Conservation (phyloP, 2,797 vertebrate genomes). For the Typhlichthys eigenmanni region DNA sequence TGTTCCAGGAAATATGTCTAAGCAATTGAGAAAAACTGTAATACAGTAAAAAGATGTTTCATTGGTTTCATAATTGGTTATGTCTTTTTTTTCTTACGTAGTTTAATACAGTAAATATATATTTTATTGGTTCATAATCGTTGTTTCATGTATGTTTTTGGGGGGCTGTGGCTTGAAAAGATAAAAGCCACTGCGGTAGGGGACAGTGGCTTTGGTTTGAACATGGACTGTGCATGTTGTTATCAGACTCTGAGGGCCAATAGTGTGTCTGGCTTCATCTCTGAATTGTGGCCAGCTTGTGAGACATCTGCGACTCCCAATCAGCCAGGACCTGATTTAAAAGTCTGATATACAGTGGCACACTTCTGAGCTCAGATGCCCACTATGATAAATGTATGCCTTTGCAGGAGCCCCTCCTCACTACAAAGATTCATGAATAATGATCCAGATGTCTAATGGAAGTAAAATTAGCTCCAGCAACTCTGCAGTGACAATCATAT, state of each 20-base stretch:
- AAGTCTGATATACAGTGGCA: conserved; percentile 31
- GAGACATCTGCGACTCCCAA: conserved; percentile 37
- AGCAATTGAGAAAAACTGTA: too few relatives aligned
- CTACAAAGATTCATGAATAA: conserved; percentile 32
- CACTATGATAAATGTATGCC: conserved; percentile 18
- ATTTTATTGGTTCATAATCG: too few relatives aligned
- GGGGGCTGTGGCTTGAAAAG: background rate
- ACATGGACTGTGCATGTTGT: conserved; percentile 24
- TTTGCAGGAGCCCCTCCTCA: conserved; percentile 1
- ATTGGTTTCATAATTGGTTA: too few relatives aligned
- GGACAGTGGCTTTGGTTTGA: conserved; percentile 11
- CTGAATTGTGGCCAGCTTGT: conserved; percentile 31
- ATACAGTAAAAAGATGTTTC: too few relatives aligned
- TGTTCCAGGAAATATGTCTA: too few relatives aligned
- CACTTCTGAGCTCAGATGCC: conserved; percentile 10
- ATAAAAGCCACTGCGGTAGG: background rate
- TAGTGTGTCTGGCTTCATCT: conserved; percentile 17
- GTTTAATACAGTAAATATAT: too few relatives aligned
- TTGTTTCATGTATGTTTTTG: background rate
- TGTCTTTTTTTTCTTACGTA: too few relatives aligned
- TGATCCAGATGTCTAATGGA: conserved; percentile 34
- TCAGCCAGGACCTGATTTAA: conserved; percentile 33
- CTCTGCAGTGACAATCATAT: conserved; percentile 9
- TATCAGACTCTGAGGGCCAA: conserved; percentile 19
- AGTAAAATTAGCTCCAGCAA: conserved; percentile 18